Percentiles rank a stretch among this genome's conserved stretches.
These are phyloP conservation scores for Acromyrmex heyeri DNA, from an alignment of 1,140 invertebrate genomes.

Conservation along the genomic window DNA sequence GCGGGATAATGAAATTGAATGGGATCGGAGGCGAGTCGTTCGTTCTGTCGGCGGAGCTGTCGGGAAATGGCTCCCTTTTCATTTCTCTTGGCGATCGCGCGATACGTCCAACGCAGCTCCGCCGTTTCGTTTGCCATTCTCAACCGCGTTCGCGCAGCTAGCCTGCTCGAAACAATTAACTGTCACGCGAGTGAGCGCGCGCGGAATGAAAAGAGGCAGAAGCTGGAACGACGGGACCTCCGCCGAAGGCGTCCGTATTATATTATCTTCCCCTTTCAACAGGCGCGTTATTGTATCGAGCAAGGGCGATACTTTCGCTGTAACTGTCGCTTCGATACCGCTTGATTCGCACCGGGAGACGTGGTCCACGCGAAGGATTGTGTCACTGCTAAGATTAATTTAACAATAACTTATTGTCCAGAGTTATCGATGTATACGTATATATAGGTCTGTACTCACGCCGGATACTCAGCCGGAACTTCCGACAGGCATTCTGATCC, in stretches of 20 bases:
- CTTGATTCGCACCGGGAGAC: conserved; percentile 18
- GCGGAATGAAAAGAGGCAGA: conserved; percentile 49
- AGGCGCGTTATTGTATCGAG: conserved; percentile 33
- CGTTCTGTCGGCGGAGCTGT: neutral
- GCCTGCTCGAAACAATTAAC: conserved; percentile 59
- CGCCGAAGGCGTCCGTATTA: conserved; percentile 21
- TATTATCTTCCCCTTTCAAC: conserved; percentile 42
- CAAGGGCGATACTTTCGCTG: conserved; percentile 42
- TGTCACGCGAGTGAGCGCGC: conserved; percentile 51
- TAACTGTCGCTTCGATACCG: neutral
- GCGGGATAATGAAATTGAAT: conserved; percentile 54
- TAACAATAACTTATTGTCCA: conserved; percentile 16
- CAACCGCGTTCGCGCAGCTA: neutral
- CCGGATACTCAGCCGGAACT: neutral
- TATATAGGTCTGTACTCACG: no score
- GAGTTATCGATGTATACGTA: neutral
- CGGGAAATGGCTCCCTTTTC: conserved; percentile 41
- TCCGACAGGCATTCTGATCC: neutral
- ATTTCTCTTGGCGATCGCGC: conserved; percentile 42
- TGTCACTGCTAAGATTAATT: conserved; percentile 22
- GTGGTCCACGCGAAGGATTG: neutral
- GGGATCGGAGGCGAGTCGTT: conserved; percentile 18
- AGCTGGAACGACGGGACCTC: conserved; percentile 28
- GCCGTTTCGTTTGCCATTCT: conserved; percentile 24
- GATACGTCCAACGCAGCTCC: conserved; percentile 7